Percentiles rank a stretch among this genome's conserved stretches.
These are phyloP conservation scores for Linyphia triangularis DNA, from an alignment of 2,888 invertebrate genomes.

Conservation along the genomic window DNA sequence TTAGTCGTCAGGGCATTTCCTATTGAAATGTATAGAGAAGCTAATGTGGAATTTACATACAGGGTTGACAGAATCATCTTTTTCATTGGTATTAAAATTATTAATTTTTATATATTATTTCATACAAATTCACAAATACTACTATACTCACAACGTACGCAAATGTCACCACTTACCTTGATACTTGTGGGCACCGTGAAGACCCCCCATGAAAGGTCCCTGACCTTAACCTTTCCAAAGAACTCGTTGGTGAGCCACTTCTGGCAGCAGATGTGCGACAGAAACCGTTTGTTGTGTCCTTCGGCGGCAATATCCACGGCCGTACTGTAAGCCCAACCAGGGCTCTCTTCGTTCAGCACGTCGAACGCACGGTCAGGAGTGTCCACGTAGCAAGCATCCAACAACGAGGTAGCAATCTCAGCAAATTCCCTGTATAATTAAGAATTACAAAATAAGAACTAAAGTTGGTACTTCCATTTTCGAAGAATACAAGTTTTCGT, in stretches of 20 bases:
- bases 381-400: constrained; percentile 79
- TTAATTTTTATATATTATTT: too few relatives aligned
- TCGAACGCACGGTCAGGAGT: constrained; percentile 79
- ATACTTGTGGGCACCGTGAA: constrained; percentile 79
- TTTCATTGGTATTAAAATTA: too few relatives aligned
- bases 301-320: constrained; percentile 80
- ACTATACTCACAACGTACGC: too few relatives aligned
- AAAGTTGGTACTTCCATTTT: too few relatives aligned
- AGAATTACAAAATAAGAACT: too few relatives aligned
- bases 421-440: constrained; percentile 77
- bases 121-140: too few relatives aligned
- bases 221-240: constrained; percentile 79
- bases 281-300: constrained; percentile 80
- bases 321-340: constrained; percentile 80
- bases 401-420: constrained; percentile 78
- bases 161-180: constrained; percentile 78
- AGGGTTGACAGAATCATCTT: too few relatives aligned
- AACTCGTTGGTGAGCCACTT: constrained; percentile 81
- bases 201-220: constrained; percentile 79
- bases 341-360: constrained; percentile 79
- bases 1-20: too few relatives aligned
- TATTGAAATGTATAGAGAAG: too few relatives aligned
- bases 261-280: constrained; percentile 82
- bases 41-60: too few relatives aligned
- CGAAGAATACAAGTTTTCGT: too few relatives aligned